Evolutionary conservation across 2,888 invertebrate species (phyloP).

Genomic region (Acronicta alni): DNA sequence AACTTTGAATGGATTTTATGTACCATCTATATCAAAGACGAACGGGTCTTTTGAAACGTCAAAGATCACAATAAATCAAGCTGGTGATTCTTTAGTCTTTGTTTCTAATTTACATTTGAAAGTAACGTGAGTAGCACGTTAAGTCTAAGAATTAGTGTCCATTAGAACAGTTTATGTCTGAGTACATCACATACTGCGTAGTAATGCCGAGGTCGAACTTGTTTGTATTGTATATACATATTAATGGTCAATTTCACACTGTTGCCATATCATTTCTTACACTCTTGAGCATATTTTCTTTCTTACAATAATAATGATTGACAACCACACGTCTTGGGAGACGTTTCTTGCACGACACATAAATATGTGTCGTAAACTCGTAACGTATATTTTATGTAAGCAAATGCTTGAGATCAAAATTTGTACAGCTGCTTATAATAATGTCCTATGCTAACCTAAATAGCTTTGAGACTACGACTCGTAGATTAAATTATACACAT

Average conservation of each 20-base stretch:
- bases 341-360: background rate
- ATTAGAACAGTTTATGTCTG: slow-evolving; percentile 50
- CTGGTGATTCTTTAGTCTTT: slow-evolving; percentile 4
- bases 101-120: slow-evolving; percentile 27
- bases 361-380: no score
- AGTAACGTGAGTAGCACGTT: slow-evolving; percentile 33
- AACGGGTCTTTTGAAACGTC: background rate
- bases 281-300: background rate
- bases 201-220: slow-evolving; percentile 55
- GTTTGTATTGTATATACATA: slow-evolving; percentile 39
- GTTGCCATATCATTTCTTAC: slow-evolving; percentile 8
- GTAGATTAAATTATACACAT: no score
- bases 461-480: no score
- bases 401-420: background rate
- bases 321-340: background rate
- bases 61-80: background rate
- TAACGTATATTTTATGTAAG: no score
- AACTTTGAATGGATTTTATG: no score
- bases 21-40: background rate
- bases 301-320: slow-evolving; percentile 1
- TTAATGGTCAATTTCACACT: slow-evolving; percentile 34
- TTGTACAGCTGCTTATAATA: background rate
- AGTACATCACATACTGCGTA: slow-evolving; percentile 51
- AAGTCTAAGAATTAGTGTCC: slow-evolving; percentile 57
- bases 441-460: no score